phyloP scores from a whole-genome alignment of 2,888 invertebrate genomes.

The Megaustenia siamemsis region DNA sequence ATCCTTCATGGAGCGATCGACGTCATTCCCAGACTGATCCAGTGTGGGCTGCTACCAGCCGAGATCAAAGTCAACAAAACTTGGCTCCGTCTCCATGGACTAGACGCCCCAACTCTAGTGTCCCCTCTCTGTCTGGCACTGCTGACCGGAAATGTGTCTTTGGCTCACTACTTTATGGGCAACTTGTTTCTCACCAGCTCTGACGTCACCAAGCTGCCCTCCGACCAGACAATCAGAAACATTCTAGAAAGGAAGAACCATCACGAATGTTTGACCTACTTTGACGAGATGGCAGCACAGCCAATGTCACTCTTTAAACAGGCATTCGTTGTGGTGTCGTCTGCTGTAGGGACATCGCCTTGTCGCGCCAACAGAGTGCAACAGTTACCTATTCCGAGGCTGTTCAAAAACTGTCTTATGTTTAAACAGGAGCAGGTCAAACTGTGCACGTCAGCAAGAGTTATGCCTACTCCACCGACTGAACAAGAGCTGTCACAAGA shows the following conservation, averaged over 20 bases:
- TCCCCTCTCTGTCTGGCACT: slow-evolving; percentile 23
- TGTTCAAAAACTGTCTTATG: slow-evolving; percentile 20
- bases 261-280: not conserved
- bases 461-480: no score
- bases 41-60: not conserved
- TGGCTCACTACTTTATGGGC: slow-evolving; percentile 3
- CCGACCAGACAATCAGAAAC: not conserved
- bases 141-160: not conserved
- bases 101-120: not conserved
- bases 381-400: not conserved
- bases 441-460: no score
- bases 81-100: not conserved
- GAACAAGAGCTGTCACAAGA: no score
- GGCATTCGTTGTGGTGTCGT: slow-evolving; percentile 1
- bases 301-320: slow-evolving; percentile 7
- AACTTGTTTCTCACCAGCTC: slow-evolving; percentile 13
- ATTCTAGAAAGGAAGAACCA: no score
- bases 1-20: not conserved
- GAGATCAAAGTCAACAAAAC: not conserved
- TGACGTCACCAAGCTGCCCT: not conserved
- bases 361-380: slow-evolving; percentile 5
- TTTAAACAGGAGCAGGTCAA: no score
- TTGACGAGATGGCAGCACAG: slow-evolving; percentile 1
- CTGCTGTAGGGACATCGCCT: slow-evolving; percentile 10
- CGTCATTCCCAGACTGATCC: not conserved